A percentile compares a stretch with the other conserved stretches of the same genome.
Evolutionary conservation across 2,797 vertebrate species (phyloP).

Genomic region (Pangasius larnaudii): DNA sequence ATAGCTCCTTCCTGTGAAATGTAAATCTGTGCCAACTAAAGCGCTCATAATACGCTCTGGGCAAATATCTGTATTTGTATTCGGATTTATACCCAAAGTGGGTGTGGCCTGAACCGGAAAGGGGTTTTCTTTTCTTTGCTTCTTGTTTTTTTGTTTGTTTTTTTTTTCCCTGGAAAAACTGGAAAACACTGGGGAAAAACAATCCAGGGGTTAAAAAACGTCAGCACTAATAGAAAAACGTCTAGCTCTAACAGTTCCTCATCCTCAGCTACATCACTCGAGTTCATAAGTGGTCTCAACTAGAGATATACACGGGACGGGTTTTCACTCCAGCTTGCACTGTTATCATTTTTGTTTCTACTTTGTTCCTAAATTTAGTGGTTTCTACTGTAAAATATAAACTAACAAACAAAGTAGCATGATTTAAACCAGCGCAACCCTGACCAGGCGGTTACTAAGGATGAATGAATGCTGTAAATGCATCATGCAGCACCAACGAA

Average conservation of each 20-base stretch:
- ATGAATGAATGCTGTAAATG: not conserved
- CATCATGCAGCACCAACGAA: not conserved
- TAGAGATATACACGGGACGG: not conserved
- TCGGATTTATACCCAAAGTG: not conserved
- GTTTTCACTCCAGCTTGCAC: too few relatives aligned
- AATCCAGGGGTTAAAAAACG: not conserved
- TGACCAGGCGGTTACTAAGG: not conserved
- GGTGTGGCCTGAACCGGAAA: not conserved
- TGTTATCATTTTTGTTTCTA: not conserved
- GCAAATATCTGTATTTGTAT: not conserved
- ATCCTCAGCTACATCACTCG: not conserved
- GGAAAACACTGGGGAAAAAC: not conserved
- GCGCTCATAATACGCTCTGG: slow-evolving; percentile 26
- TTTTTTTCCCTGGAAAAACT: not conserved
- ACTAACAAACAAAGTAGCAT: not conserved
- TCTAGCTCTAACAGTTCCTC: not conserved
- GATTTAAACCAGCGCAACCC: not conserved
- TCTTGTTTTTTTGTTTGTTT: not conserved
- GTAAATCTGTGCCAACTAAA: slow-evolving; percentile 3
- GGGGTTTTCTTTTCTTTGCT: not conserved
- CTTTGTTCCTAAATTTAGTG: not conserved
- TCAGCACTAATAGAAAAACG: not conserved
- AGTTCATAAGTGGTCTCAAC: not conserved
- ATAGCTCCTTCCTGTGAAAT: slow-evolving; percentile 46
- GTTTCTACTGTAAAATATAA: not conserved